Conservation (phyloP, 2,113 vertebrate species). For the Charadrius vociferus region DNA sequence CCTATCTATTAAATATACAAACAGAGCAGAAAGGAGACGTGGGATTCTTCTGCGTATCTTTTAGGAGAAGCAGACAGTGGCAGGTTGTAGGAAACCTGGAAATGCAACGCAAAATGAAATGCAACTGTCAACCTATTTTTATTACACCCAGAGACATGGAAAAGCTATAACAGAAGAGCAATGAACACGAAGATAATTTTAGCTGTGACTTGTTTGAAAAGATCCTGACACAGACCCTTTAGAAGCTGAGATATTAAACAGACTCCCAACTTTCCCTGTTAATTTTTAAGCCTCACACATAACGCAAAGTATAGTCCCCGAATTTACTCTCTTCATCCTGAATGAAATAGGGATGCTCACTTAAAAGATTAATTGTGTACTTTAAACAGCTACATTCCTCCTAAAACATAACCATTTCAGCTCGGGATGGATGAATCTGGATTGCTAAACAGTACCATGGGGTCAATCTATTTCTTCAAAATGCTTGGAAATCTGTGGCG, state of each 20-base stretch:
- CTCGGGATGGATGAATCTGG: background rate
- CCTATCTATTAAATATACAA: background rate
- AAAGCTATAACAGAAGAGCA: background rate
- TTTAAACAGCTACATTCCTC: background rate
- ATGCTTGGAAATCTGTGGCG: background rate
- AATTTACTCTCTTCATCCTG: background rate
- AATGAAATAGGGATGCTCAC: background rate
- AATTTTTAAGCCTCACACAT: background rate
- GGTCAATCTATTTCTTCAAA: background rate
- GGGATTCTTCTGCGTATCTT: background rate
- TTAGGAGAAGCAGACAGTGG: background rate
- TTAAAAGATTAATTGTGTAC: background rate
- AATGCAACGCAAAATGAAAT: background rate
- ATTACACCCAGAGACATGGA: background rate
- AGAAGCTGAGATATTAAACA: background rate
- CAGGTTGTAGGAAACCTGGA: background rate
- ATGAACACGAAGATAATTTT: background rate
- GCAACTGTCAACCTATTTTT: background rate
- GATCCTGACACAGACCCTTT: background rate
- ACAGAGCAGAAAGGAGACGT: background rate
- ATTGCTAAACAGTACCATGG: background rate
- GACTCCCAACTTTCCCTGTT: background rate
- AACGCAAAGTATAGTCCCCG: background rate
- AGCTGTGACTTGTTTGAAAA: background rate
- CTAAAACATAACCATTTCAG: background rate